phyloP scores from a whole-genome alignment of 2,888 invertebrate species.

The Drosophila mercatorum region DNA sequence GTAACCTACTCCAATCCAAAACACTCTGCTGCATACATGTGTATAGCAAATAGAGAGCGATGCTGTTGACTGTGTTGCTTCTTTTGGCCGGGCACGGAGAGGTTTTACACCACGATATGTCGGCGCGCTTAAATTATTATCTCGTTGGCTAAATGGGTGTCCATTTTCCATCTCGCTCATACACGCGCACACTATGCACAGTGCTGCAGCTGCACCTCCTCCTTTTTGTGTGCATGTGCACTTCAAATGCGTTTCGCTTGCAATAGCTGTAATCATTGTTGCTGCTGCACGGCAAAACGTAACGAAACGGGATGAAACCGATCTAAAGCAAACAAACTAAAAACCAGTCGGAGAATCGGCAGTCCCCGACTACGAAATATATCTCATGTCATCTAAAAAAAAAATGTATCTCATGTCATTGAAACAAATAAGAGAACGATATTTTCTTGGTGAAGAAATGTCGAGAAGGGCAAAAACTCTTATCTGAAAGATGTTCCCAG shows the following conservation, averaged over 20 bases:
- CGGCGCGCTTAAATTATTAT: slow-evolving; percentile 67
- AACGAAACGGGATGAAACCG: slow-evolving; percentile 31
- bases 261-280: slow-evolving; percentile 71
- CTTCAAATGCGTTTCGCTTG: slow-evolving; percentile 60
- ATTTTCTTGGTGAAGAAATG: too few relatives aligned
- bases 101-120: slow-evolving; percentile 53
- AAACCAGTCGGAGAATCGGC: neutral
- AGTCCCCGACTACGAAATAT: neutral
- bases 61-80: slow-evolving; percentile 10
- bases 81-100: slow-evolving; percentile 20
- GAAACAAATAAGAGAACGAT: neutral
- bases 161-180: slow-evolving; percentile 18
- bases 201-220: neutral
- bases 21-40: neutral
- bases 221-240: slow-evolving; percentile 34
- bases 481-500: neutral
- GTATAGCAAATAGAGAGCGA: neutral
- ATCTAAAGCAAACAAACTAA: slow-evolving; percentile 36
- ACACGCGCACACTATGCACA: neutral
- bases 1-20: neutral
- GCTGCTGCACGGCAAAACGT: slow-evolving; percentile 30
- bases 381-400: too few relatives aligned
- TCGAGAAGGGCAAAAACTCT: too few relatives aligned
- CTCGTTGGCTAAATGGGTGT: slow-evolving; percentile 41
- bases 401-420: neutral